A percentile compares a stretch with the other conserved stretches of the same genome.
These are phyloP conservation scores for Polydesmus complanatus DNA, from an alignment of 2,888 invertebrate genomes.

Conservation along the genomic window DNA sequence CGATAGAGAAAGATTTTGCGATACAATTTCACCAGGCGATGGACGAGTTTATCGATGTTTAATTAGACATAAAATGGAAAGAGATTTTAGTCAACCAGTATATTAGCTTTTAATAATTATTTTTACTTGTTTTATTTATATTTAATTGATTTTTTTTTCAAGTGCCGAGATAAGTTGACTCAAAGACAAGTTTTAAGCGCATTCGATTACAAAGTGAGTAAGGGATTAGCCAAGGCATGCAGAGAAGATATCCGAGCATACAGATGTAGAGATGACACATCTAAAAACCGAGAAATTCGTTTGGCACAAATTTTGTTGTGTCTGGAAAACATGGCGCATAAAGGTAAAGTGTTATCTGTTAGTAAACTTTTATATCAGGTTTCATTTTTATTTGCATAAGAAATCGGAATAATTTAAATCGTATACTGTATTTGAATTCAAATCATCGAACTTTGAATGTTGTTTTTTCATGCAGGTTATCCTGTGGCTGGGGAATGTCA, in stretches of 20 bases:
- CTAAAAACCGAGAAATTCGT: slow-evolving; percentile 45
- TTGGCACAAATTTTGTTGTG: slow-evolving; percentile 84
- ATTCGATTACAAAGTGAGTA: slow-evolving; percentile 78
- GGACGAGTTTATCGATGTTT: slow-evolving; percentile 81
- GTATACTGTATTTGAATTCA: too few species aligned
- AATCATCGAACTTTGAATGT: too few species aligned
- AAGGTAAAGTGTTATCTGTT: slow-evolving; percentile 27
- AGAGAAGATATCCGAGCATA: slow-evolving; percentile 74
- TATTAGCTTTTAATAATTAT: not conserved
- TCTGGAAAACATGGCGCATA: slow-evolving; percentile 48
- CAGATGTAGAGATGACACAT: slow-evolving; percentile 57
- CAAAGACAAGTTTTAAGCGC: slow-evolving; percentile 75
- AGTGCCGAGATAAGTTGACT: slow-evolving; percentile 68
- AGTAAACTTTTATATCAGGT: too few species aligned
- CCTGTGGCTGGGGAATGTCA: slow-evolving; percentile 64
- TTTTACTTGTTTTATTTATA: slow-evolving; percentile 7
- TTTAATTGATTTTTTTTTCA: too few species aligned
- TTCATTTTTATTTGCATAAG: too few species aligned
- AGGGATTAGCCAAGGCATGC: slow-evolving; percentile 75
- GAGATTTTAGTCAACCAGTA: slow-evolving; percentile 35
- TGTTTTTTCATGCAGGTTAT: slow-evolving; percentile 30
- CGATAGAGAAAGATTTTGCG: slow-evolving; percentile 60
- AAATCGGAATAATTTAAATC: too few species aligned
- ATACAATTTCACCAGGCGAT: slow-evolving; percentile 57
- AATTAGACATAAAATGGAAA: slow-evolving; percentile 62